Evolutionary conservation across 1,140 invertebrate species (phyloP), one percentile per base, ranked within the genome.

Genomic region (Drosophila teissieri): DNA sequence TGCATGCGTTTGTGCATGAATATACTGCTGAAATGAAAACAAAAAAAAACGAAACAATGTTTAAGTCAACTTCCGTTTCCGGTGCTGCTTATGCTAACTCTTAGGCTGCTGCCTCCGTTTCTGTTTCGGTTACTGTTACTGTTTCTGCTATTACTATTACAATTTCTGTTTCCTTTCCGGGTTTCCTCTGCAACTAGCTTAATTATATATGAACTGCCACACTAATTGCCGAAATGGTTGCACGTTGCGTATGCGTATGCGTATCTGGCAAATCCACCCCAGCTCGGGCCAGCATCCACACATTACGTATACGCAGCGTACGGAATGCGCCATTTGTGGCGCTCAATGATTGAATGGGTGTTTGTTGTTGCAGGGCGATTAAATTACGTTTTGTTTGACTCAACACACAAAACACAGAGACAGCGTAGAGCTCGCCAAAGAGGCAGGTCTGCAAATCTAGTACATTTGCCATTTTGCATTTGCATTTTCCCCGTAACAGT

Each of bases 401-500:
- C 36, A 8, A 49, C n/a, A 15, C 62, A 60, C 49, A 53, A 53
- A 42, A 39, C 73, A 60, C 7, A 6, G 44, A 37, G 12, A 60
- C 10, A 24, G 14, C n/a, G 36, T 34, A 15, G 51, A n/a, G 19
- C 22, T n/a, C 7, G 17, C 15, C 11, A 42, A 60, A 34, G 60
- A 17, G 55, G 27, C 39, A 42, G 15, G 67, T 14, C 31, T 53
- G 81, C 24, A 73, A 46, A 60, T 54, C 63, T 63, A 61, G 79
- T 65, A 62, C 79, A 85, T 73, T 88, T 76, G 75, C 54, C 75
- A 88, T 73, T 88, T 76, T 70, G 54, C 75, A 88, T 86, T 86
- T 88, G 79, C 83, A 86, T 83, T 83, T 86, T 57, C 64, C 67
- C 79, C 79, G 63, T 67, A 73, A 76, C 67, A 89, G 84, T 89